Evolutionary conservation across 2,113 vertebrate species (phyloP), one percentile per base, ranked within the genome.

Genomic region (Cyanoliseus patagonus): DNA sequence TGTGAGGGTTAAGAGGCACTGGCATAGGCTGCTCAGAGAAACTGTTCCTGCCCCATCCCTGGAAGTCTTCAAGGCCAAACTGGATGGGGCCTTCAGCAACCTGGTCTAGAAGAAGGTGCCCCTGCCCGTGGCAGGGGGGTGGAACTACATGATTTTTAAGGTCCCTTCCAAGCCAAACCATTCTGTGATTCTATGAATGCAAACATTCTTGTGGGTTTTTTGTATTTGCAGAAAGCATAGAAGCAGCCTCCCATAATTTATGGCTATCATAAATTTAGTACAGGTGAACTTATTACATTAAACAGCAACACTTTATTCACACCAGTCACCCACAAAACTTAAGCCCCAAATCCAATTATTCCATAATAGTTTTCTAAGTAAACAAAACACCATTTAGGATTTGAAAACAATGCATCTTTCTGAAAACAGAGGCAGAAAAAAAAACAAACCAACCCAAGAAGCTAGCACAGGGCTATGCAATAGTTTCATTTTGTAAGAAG

Each of bases 371-470:
- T 92, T 62, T 27, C 7, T 30, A 83, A 91, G 82, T 35, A 87
- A 84, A 88, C 83, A 95, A 89, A 95, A 79, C 66, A 77, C 39
- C 83, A 63, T 66, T 96, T 62, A 86, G 62, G 70, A 85, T 87
- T 87, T 70, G 57, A 73, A 96, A 96, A 96, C 95, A 97, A 95
- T 59, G 81, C 83, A 79, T 74, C 91, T 67, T 95, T 95, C 70
- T 96, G 70, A 91, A 88, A 93, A 72, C 15, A 63, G 76, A 75
- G 41, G 57, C 59, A 80, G 82, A 76, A 79, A 73, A 27, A 27
- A 4, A 25, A 4, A 5, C 31, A 33, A 24, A 33, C 10, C 37
- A 17, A 31, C 30, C 11, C 37, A 74, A 51, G 0, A 68, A 75
- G 22, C 80, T 67, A 86, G 49, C 41, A 86, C 10, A 5, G 46